Conservation (phyloP, 1,140 invertebrate genomes). For the Cotesia glomerata region DNA sequence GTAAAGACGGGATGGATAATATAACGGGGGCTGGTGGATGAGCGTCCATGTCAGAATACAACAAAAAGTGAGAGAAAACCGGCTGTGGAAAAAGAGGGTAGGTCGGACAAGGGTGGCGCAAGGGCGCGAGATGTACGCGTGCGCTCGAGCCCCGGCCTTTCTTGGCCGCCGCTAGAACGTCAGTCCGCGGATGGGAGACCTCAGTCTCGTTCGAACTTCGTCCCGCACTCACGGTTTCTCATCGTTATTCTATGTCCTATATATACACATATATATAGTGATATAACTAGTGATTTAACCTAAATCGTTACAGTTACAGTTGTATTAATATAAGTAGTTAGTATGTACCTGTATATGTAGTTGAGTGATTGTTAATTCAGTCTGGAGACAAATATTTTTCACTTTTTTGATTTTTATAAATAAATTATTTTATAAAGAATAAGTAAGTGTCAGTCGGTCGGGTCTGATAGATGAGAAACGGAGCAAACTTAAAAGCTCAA, state of each 20-base stretch:
- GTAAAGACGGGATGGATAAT: no score
- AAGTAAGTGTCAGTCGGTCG: no score
- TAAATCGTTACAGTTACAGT: background rate
- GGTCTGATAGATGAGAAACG: no score
- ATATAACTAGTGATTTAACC: background rate
- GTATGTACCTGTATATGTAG: no score
- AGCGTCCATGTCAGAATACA: background rate
- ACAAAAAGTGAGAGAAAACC: conserved; percentile 4
- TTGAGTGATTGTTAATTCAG: no score
- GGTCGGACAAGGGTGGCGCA: conserved; percentile 27
- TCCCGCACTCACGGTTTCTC: conserved; percentile 26
- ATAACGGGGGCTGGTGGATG: background rate
- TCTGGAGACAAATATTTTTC: no score
- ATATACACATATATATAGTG: background rate
- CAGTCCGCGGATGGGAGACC: conserved; percentile 42
- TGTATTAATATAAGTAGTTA: background rate
- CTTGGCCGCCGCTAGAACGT: conserved; percentile 20
- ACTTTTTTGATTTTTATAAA: no score
- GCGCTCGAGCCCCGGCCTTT: conserved; percentile 30
- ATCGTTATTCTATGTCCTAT: background rate
- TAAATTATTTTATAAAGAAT: no score
- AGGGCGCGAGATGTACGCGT: conserved; percentile 26
- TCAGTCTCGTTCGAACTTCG: conserved; percentile 35
- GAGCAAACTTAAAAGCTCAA: no score
- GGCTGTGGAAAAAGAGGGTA: background rate